These are phyloP conservation scores for Hylomyscus alleni DNA, from an alignment of 2,797 vertebrate genomes.

Conservation along the genomic window DNA sequence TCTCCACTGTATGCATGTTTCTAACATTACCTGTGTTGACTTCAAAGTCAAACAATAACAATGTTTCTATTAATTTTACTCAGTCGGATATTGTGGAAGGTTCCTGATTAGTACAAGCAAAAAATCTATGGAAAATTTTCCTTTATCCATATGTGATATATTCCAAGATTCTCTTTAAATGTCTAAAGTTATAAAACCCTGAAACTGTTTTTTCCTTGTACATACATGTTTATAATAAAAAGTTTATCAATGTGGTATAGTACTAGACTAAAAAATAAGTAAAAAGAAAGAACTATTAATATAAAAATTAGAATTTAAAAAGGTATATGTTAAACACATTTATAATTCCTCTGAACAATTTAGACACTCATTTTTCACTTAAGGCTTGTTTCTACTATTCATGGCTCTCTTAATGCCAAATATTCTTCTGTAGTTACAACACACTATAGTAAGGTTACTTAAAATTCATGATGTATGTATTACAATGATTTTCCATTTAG, in stretches of 20 bases:
- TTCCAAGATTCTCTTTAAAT: not conserved
- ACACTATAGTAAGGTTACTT: not conserved
- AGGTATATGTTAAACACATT: not conserved
- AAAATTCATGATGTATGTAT: not conserved
- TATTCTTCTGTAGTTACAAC: not conserved
- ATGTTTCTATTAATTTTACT: not conserved
- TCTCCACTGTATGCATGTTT: not conserved
- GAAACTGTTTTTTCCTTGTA: not conserved
- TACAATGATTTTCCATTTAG: not conserved
- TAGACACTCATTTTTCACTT: not conserved
- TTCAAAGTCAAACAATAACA: not conserved
- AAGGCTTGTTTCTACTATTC: not conserved
- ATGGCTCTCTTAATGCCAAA: constrained; percentile 8
- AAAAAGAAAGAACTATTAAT: not conserved
- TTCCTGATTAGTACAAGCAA: not conserved
- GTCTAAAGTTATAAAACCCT: not conserved
- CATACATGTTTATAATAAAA: not conserved
- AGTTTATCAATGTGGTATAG: not conserved
- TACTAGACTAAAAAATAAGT: not conserved
- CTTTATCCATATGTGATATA: not conserved
- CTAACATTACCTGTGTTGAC: not conserved
- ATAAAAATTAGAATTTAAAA: constrained; percentile 24
- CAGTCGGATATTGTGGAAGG: not conserved
- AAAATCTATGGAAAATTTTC: not conserved
- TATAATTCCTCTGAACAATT: not conserved